Evolutionary conservation across 2,113 vertebrate species (phyloP).

Genomic region (Acrocephalus kingi): DNA sequence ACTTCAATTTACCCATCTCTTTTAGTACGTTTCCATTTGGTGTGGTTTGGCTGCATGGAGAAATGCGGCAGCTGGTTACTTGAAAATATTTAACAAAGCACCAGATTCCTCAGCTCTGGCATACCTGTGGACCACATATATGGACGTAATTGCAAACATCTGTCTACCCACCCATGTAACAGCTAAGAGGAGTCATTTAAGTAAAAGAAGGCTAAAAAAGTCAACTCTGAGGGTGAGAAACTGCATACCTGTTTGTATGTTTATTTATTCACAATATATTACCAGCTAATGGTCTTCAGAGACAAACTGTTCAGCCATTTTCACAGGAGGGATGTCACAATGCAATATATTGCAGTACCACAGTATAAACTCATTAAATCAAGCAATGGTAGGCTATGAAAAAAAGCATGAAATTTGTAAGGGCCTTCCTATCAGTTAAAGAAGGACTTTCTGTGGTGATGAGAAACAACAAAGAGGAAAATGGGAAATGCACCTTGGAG

Average conservation of each 20-base stretch:
- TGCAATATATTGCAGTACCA: neutral
- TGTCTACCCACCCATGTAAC: slow-evolving; percentile 72
- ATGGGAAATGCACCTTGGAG: neutral
- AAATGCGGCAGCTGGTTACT: slow-evolving; percentile 69
- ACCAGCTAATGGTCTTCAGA: slow-evolving; percentile 18
- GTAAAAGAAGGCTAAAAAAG: slow-evolving; percentile 66
- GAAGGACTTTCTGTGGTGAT: neutral
- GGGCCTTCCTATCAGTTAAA: neutral
- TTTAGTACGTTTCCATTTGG: slow-evolving; percentile 81
- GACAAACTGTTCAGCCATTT: neutral
- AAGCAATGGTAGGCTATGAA: neutral
- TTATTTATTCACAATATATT: slow-evolving; percentile 51
- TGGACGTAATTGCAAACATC: slow-evolving; percentile 78
- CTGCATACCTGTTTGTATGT: slow-evolving; percentile 15
- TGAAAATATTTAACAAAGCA: slow-evolving; percentile 74
- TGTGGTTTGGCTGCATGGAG: slow-evolving; percentile 73
- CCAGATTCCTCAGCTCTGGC: slow-evolving; percentile 72
- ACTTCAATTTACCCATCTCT: slow-evolving; percentile 68
- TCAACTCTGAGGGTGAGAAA: slow-evolving; percentile 32
- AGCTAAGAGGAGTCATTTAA: slow-evolving; percentile 63
- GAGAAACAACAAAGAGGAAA: neutral
- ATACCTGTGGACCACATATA: slow-evolving; percentile 79
- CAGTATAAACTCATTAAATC: neutral
- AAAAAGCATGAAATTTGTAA: neutral
- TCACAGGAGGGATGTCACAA: neutral